Percentiles rank a stretch among this genome's conserved stretches.
Conservation (phyloP, 2,888 invertebrate genomes). For the Pemphredon lugubris region DNA sequence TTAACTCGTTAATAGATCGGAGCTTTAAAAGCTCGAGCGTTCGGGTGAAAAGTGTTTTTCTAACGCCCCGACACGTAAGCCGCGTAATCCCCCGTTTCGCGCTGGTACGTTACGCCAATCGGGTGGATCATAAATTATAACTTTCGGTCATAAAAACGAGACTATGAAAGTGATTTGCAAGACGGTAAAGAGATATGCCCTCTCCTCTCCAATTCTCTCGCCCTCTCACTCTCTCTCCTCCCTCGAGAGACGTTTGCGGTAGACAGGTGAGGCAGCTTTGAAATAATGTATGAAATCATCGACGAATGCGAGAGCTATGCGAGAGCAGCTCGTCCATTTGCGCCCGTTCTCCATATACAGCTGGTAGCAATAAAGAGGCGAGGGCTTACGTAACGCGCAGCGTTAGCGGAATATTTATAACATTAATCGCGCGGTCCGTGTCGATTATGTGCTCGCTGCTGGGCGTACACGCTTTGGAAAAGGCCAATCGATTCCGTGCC, state of each 20-base stretch:
- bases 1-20: constrained; percentile 66
- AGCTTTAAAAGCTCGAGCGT: constrained; percentile 57
- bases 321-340: constrained; percentile 19
- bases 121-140: constrained; percentile 70
- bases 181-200: constrained; percentile 45
- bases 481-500: constrained; percentile 42
- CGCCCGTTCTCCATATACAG: constrained; percentile 44
- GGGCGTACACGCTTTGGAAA: constrained; percentile 48
- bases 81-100: constrained; percentile 62
- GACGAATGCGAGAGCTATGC: constrained; percentile 25
- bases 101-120: constrained; percentile 54
- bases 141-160: constrained; percentile 73
- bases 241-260: background rate
- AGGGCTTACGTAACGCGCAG: constrained; percentile 53
- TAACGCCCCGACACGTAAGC: constrained; percentile 45
- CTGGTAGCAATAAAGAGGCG: constrained; percentile 42
- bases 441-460: constrained; percentile 58
- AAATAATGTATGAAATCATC: constrained; percentile 59
- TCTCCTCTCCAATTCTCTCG: constrained; percentile 7
- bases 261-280: constrained; percentile 32
- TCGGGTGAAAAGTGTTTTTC: constrained; percentile 39
- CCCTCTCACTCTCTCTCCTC: constrained; percentile 5
- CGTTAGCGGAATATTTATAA: constrained; percentile 71
- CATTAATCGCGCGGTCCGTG: constrained; percentile 69
- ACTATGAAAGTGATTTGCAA: constrained; percentile 74